A percentile compares a stretch with the other conserved stretches of the same genome.
Evolutionary conservation across 2,888 invertebrate species (phyloP).

Genomic region (Drosophila ezoana): DNA sequence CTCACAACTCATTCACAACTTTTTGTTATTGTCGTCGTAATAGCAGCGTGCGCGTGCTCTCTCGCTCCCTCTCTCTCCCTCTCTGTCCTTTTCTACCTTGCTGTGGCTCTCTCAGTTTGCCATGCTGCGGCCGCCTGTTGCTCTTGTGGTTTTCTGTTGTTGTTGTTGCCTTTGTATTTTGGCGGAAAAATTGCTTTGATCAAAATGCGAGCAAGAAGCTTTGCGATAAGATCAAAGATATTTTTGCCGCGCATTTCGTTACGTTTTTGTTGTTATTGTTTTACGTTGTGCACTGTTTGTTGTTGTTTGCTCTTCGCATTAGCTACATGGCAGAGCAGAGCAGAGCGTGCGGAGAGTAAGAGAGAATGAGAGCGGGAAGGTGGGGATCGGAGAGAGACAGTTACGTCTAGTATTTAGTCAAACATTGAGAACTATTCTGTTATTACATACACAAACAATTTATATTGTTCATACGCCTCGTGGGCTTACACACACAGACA

Average conservation of each 20-base stretch:
- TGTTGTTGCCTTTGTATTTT: conserved; percentile 75
- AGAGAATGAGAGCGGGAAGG: conserved; percentile 13
- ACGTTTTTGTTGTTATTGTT: conserved; percentile 57
- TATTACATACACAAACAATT: conserved; percentile 36
- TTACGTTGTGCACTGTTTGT: conserved; percentile 46
- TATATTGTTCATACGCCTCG: conserved; percentile 75
- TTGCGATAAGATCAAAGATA: conserved; percentile 85
- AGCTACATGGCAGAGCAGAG: conserved; percentile 1
- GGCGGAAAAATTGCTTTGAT: conserved; percentile 86
- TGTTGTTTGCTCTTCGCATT: conserved; percentile 33
- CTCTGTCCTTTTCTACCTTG: not conserved
- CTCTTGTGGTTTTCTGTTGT: conserved; percentile 58
- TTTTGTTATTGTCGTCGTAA: conserved; percentile 46
- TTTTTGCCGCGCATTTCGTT: conserved; percentile 83
- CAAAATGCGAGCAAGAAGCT: conserved; percentile 86
- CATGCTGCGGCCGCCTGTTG: conserved; percentile 44
- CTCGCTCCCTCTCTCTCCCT: not conserved
- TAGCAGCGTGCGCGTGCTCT: not conserved
- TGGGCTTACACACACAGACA: conserved; percentile 24
- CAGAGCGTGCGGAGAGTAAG: not conserved
- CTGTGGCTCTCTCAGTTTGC: conserved; percentile 10
- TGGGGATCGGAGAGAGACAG: not conserved
- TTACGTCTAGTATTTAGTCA: conserved; percentile 64
- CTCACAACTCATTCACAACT: conserved; percentile 56
- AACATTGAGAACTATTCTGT: conserved; percentile 54